Evolutionary conservation across 1,140 invertebrate species (phyloP), one percentile per base, ranked within the genome.

Genomic region (Drosophila persimilis): DNA sequence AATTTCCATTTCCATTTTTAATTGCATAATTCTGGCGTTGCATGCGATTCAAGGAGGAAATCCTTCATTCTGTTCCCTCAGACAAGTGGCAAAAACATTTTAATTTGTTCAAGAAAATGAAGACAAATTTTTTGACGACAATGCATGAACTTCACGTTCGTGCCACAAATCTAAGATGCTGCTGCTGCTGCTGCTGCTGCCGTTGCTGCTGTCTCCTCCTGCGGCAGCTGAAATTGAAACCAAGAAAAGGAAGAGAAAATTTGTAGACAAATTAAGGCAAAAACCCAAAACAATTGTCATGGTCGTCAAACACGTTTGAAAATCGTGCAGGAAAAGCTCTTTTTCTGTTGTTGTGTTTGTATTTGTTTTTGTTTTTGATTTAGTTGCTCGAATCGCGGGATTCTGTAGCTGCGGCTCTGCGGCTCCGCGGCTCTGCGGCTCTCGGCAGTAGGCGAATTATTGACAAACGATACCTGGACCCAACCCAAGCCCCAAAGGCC

Each of bases 261-360:
- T 86, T 81, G 81, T 86, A 73, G 74, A 86, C 81, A 86, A 86
- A 86, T 86, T 86, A 86, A 86, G 81, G 77, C 81, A 88, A 75
- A 84, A 84, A 78, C 54, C 67, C 83, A 84, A 56, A 73, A 77
- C 73, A 77, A 81, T 74, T 71, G 65, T 75, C 62, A 66, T 63
- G 61, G 53, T 59, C 59, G 56, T 73, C 52, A 84, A 85, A 85
- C 81, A 86, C 83, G 83, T 86, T 86, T 62, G 58, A 73, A 86
- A 86, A 79, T 86, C 83, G 83, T 86, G 83, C 83, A 81, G 48
- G 35, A 51, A 51, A 52, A 48, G 13, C 11, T 39, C 54, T 54
- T 39, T 39, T 39, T 39, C 15, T 1, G 31, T 54, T 2, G 1
- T 22, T 45, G 56, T 53, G 47, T 73, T 73, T 79, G 73, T 73